Base-by-base conservation (phyloP, 2,797 vertebrate genomes). In the Dermochelys coriacea region DNA sequence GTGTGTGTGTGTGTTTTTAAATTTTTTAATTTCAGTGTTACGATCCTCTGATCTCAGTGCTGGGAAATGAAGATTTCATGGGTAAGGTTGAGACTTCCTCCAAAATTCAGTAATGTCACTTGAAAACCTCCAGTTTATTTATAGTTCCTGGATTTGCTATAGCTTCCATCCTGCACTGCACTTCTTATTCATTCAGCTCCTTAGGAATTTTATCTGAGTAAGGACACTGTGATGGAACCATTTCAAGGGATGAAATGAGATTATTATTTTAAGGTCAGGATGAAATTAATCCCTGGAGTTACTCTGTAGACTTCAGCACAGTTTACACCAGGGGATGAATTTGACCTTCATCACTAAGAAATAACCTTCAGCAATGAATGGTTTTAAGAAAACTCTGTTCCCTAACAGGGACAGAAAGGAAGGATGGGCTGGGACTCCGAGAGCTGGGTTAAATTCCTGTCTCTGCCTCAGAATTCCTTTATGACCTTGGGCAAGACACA, bases 21-120 rank as follows among this genome's bases (percentile, higher is more conserved):
- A 57, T 12, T 0, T 0, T 91, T 81, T 77, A n/a, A 50, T 97
- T 98, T 5, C 97, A 99, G 99, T 99, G 98, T 95, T 99, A 98
- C 80, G 98, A 98, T 50, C 98, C 98, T 1, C 84, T 85, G 16
- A 87, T 96, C 84, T 99, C 98, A 71, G 96, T 98, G 80, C 97
- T 98, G 16, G 98, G 98, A 97, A 98, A 98, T 31, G 98, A 99
- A 92, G 98, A 98, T 54, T 98, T 98, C 94, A 88, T 98, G 75
- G 98, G 98, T 98, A 97, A 98, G 95, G 47, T 2, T 27, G 68
- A 54, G 6, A 25, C 10, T 16, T 14, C 49, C 37, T 49, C 5
- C 25, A 64, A 45, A 52, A 45, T 45, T 47, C 37, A 49, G 55
- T 34, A 34, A 57, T 12, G 18, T 47, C 10, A 19, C 16, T 54